Percentiles rank a stretch among this genome's conserved stretches.
These are phyloP conservation scores for Pseudeuparius sepicola DNA, from an alignment of 2,888 invertebrate species.

Conservation along the genomic window DNA sequence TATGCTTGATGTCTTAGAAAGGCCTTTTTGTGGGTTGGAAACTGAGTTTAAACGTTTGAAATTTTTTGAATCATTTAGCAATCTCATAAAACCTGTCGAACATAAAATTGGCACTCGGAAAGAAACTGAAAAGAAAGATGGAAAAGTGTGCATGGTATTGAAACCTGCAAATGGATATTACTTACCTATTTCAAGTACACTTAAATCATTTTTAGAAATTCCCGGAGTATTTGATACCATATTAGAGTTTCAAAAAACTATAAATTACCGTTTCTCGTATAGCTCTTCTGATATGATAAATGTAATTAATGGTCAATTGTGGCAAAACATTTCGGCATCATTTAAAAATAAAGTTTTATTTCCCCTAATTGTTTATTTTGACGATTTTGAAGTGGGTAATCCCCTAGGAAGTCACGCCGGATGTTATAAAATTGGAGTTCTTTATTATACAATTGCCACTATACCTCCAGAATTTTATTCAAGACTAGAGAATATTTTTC, in stretches of 20 bases:
- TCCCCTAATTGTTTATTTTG: conserved; percentile 21
- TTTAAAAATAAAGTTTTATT: conserved; percentile 10
- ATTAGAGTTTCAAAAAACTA: conserved; percentile 8
- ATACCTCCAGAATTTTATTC: conserved; percentile 22
- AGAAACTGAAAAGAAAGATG: conserved; percentile 7
- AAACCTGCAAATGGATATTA: conserved; percentile 12
- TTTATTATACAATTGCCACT: conserved; percentile 23
- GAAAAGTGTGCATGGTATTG: background rate
- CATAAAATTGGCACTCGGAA: conserved; percentile 8
- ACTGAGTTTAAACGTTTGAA: conserved; percentile 14
- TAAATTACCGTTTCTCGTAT: background rate
- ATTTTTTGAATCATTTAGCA: conserved; percentile 11
- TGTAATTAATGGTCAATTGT: conserved; percentile 9
- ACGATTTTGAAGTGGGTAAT: conserved; percentile 27
- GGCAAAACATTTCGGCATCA: conserved; percentile 7
- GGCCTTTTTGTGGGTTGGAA: conserved; percentile 9
- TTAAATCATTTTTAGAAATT: conserved; percentile 15
- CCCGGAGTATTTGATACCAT: conserved; percentile 10
- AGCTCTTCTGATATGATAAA: conserved; percentile 9
- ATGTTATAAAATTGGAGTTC: conserved; percentile 24
- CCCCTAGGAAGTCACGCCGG: conserved; percentile 26
- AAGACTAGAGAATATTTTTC: conserved; percentile 25
- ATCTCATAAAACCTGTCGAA: conserved; percentile 8
- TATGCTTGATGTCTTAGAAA: conserved; percentile 7
- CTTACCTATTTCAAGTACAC: conserved; percentile 9